Base-by-base conservation (phyloP, 1,140 invertebrate species). In the Linepithema humile region DNA sequence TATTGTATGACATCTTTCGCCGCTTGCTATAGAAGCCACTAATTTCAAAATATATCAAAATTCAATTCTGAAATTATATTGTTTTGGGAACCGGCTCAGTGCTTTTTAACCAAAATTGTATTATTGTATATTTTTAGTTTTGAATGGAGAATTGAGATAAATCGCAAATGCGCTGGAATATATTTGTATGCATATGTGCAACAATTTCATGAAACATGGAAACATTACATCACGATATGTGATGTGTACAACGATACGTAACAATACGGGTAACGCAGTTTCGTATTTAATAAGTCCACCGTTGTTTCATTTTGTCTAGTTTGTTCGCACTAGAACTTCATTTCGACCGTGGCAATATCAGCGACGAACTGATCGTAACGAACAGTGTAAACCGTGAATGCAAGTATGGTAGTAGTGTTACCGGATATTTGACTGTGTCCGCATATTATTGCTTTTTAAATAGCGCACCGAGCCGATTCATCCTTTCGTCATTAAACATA, bases 401-500 rank as follows among this genome's bases (percentile, higher is more conserved):
- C 60, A 67, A 17, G 48, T 53, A 50, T 23, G 32, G 7, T 26
- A 23, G 1, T 3, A 35, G 3, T 10, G 70, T 80, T 80, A 80
- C 64, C 29, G n/a, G 23, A 12, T 48, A 40, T 78, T 43, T 69
- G 75, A 69, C 64, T 12, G 26, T 43, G 64, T 55, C n/a, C 2
- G 29, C 26, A 69, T 55, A 80, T 80, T 69, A 80, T 70, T 80
- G 75, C 64, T 55, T 80, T 80, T 80, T 80, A 80, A 69, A 80
- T 70, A 55, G 64, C 10, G 55, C 38, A 29, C 62, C 17, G 23
- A 3, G 48, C 26, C 17, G 75, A 38, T 67, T 53, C 38, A 75
- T 70, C 2, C 23, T 12, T 5, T 17, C 35, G 38, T 70, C 35
- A 57, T 75, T 62, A 75, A 75, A 23, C 15, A 23, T 38, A 53